Conservation (phyloP, 2,797 vertebrate genomes). For the Telmatherina bonti region DNA sequence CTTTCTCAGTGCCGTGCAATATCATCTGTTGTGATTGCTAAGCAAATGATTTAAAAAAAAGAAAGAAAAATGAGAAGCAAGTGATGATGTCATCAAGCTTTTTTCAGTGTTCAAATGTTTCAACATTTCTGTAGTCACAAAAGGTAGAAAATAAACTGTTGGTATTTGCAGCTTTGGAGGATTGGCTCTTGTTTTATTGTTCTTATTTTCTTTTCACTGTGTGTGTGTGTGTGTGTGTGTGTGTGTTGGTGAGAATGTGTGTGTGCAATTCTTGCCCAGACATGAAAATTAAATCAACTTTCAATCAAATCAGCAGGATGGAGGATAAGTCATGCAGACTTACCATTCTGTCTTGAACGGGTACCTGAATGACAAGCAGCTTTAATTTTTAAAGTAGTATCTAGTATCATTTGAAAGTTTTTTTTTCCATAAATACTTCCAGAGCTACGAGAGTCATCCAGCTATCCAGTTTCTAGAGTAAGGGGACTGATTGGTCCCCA, state of each 20-base stretch:
- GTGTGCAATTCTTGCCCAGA: slow-evolving; percentile 31
- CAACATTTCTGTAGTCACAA: slow-evolving; percentile 98
- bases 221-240: slow-evolving; percentile 3
- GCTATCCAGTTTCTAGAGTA: background rate
- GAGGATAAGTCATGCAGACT: slow-evolving; percentile 33
- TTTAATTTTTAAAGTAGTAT: no score
- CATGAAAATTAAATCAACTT: slow-evolving; percentile 52
- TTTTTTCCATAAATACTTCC: background rate
- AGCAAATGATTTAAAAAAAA: slow-evolving; percentile 87
- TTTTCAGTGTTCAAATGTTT: slow-evolving; percentile 98
- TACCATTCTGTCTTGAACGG: slow-evolving; percentile 18
- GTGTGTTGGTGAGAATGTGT: no score
- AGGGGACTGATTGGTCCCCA: background rate
- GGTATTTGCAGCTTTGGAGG: slow-evolving; percentile 96
- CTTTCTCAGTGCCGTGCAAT: slow-evolving; percentile 97
- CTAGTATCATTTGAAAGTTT: background rate
- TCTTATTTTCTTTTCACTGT: slow-evolving; percentile 1
- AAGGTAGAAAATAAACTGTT: slow-evolving; percentile 99
- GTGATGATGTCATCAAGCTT: slow-evolving; percentile 97
- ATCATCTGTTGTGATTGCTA: slow-evolving; percentile 99
- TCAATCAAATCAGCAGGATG: slow-evolving; percentile 38
- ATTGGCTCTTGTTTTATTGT: slow-evolving; percentile 75
- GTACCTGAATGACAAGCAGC: slow-evolving; percentile 43
- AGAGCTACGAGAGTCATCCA: background rate
- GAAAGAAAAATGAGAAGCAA: slow-evolving; percentile 88